phyloP scores from a whole-genome alignment of 2,888 invertebrate species.

The Tinea semifulvella region DNA sequence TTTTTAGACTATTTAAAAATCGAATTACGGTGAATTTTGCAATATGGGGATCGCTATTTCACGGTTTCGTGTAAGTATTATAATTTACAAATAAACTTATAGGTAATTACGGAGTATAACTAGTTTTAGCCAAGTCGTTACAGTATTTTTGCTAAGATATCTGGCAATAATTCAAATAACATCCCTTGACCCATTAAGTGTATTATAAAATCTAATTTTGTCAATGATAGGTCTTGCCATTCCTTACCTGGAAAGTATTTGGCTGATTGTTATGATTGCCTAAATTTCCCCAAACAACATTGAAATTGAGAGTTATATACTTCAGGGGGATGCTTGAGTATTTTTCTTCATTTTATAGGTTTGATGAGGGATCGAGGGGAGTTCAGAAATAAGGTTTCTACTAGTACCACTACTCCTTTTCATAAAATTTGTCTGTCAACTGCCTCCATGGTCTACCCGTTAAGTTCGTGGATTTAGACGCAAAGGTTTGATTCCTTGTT shows the following conservation, averaged over 20 bases:
- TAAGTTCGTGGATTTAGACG: no score
- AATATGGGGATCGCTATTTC: slow-evolving; percentile 72
- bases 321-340: no score
- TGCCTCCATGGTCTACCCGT: no score
- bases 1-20: slow-evolving; percentile 39
- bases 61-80: slow-evolving; percentile 73
- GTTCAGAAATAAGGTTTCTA: no score
- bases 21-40: slow-evolving; percentile 24
- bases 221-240: neutral
- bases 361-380: no score
- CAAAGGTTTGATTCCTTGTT: no score
- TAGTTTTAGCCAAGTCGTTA: neutral
- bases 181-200: slow-evolving; percentile 2
- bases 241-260: neutral
- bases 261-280: no score
- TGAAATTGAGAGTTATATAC: no score
- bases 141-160: neutral
- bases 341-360: no score
- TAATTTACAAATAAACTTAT: slow-evolving; percentile 15
- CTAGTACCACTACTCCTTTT: no score
- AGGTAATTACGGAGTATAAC: neutral
- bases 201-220: neutral
- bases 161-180: slow-evolving; percentile 3
- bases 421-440: no score
- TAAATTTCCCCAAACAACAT: no score